Evolutionary conservation across 2,888 invertebrate genomes (phyloP).

Genomic region (Brachypalpus laphriformis): DNA sequence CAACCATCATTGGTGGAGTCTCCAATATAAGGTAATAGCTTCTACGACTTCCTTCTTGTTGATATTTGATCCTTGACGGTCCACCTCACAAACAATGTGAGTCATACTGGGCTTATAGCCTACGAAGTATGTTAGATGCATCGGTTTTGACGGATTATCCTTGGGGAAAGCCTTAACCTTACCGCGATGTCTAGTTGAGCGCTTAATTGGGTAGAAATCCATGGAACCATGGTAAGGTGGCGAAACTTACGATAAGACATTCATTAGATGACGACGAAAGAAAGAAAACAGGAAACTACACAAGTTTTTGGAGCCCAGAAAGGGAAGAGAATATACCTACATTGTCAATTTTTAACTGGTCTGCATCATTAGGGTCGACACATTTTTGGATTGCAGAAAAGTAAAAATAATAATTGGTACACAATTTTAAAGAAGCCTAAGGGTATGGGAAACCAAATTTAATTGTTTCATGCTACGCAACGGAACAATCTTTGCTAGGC

Average conservation of each 20-base stretch:
- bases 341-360: no score
- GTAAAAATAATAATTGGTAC: no score
- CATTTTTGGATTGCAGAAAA: no score
- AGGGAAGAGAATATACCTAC: no score
- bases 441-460: no score
- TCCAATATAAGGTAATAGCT: conserved; percentile 98
- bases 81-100: conserved; percentile 99
- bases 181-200: conserved; percentile 97
- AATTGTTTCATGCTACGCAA: no score
- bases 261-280: no score
- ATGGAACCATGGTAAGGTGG: conserved; percentile 99
- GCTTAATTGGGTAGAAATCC: conserved; percentile 99
- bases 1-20: conserved; percentile 98
- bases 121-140: conserved; percentile 98
- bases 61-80: conserved; percentile 99
- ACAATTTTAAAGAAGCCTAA: no score
- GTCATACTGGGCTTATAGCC: conserved; percentile 99
- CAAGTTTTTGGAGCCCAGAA: no score
- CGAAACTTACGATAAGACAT: conserved; percentile 99
- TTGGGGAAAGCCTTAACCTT: conserved; percentile 99
- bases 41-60: conserved; percentile 99
- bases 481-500: no score
- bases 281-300: no score
- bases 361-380: no score
- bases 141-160: conserved; percentile 97